phyloP scores from a whole-genome alignment of 2,888 invertebrate genomes.

The Venusia cambrica region DNA sequence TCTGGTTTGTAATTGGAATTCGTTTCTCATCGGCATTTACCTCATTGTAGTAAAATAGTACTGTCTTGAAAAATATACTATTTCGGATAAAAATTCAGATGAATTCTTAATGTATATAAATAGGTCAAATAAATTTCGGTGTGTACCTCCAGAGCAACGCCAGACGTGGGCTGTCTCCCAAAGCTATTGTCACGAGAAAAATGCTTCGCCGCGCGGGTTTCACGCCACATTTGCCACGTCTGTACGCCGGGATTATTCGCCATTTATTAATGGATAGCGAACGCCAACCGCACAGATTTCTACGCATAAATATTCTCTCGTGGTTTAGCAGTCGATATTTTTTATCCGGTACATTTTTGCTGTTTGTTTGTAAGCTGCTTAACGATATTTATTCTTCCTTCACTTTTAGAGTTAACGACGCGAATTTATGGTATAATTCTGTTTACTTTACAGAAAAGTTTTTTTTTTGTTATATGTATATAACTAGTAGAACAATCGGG shows the following conservation, averaged over 20 bases:
- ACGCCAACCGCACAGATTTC: slow-evolving; percentile 60
- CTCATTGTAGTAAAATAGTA: too few species aligned
- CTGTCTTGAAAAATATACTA: too few species aligned
- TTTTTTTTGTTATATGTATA: not conserved
- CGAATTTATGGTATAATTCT: slow-evolving; percentile 10
- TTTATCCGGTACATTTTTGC: slow-evolving; percentile 29
- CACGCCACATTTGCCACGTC: slow-evolving; percentile 70
- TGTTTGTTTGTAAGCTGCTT: slow-evolving; percentile 22
- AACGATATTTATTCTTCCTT: slow-evolving; percentile 18
- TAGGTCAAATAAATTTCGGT: slow-evolving; percentile 14
- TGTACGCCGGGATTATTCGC: slow-evolving; percentile 64
- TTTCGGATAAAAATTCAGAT: not conserved
- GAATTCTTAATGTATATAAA: slow-evolving; percentile 5
- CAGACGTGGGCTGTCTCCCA: slow-evolving; percentile 53
- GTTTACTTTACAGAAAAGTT: slow-evolving; percentile 3
- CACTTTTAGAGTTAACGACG: slow-evolving; percentile 13
- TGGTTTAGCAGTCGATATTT: slow-evolving; percentile 39
- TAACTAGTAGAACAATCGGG: too few species aligned
- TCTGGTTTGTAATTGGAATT: slow-evolving; percentile 16
- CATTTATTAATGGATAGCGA: slow-evolving; percentile 70
- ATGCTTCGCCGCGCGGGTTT: slow-evolving; percentile 64
- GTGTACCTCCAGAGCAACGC: slow-evolving; percentile 33
- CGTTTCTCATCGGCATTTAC: too few species aligned
- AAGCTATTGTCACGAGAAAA: slow-evolving; percentile 70
- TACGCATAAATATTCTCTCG: slow-evolving; percentile 50